Percentiles rank a stretch among this genome's conserved stretches.
Evolutionary conservation across 2,797 vertebrate species (phyloP).

Genomic region (Carcharodon carcharias): DNA sequence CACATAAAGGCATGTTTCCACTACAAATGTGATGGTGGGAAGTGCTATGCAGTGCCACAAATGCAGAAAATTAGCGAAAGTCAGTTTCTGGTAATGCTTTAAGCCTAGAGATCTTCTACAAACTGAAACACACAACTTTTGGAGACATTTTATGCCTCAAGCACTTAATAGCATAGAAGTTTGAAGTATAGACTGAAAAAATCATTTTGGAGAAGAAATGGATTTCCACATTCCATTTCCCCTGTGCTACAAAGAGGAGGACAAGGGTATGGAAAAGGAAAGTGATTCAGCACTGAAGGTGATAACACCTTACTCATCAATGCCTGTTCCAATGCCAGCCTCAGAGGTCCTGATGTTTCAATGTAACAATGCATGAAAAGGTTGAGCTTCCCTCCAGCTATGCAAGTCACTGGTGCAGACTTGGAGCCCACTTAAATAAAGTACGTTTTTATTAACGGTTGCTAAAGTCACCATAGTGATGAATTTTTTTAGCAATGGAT

Average conservation of each 20-base stretch:
- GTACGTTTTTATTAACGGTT: not conserved
- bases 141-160: not conserved
- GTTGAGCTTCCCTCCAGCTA: not conserved
- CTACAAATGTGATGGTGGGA: not conserved
- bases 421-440: not conserved
- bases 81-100: not conserved
- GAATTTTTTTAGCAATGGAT: not conserved
- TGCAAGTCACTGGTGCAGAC: not conserved
- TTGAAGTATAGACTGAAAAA: not conserved
- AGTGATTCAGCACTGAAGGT: not conserved
- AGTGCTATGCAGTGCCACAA: not conserved
- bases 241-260: not conserved
- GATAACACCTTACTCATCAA: not conserved
- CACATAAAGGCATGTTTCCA: not conserved
- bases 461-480: not conserved
- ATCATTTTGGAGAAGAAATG: not conserved
- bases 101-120: not conserved
- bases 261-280: not conserved
- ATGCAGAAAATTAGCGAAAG: not conserved
- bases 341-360: not conserved
- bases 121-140: not conserved
- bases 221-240: not conserved
- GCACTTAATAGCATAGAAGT: not conserved
- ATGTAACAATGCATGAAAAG: not conserved
- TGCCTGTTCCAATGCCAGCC: not conserved